Evolutionary conservation across 2,888 invertebrate species (phyloP), one percentile per base, ranked within the genome.

Genomic region (Spilarctia lutea): DNA sequence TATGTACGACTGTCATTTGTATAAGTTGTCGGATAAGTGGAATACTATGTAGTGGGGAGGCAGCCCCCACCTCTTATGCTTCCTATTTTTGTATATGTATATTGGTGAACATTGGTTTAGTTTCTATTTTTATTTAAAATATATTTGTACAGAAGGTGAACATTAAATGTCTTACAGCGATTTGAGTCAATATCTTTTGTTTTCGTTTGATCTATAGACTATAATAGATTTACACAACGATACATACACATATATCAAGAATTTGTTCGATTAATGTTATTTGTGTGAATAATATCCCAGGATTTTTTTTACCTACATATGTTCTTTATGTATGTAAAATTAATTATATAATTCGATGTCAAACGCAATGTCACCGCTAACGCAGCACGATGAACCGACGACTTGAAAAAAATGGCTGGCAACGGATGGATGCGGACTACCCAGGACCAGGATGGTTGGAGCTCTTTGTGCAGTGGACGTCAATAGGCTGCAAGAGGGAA

Each of bases 1-100:
- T 75, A 70, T 63, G 76, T 80, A 69, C 68, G 48, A 56, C 20
- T 68, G 69, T 72, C 65, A 79, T 79, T 77, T 81, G 72, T 78
- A 72, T 73, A 72, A 81, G 66, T 81, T 78, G 78, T 79, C 18
- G 71, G 74, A 66, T 74, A 80, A 85, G 78, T 80, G 78, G 78
- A 81, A 80, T 81, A n/a, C 70, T 79, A 75, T 85, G 80, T 83
- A 79, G 70, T 39, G 63, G 67, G 39, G 69, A 60, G 70, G 67
- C 60, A 68, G 60, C 45, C 30, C 63, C 69, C 35, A n/a, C 20
- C 52, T 68, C 48, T 72, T 42, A 10, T 18, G 67, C 13, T 45
- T 33, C 39, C 63, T 74, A 73, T 71, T 71, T 74, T 35, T 63
- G 67, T 20, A 33, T 67, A 35, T 27, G 7, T 65, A 42, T 13